Evolutionary conservation across 1,140 invertebrate genomes (phyloP).

Genomic region (Solen grandis): DNA sequence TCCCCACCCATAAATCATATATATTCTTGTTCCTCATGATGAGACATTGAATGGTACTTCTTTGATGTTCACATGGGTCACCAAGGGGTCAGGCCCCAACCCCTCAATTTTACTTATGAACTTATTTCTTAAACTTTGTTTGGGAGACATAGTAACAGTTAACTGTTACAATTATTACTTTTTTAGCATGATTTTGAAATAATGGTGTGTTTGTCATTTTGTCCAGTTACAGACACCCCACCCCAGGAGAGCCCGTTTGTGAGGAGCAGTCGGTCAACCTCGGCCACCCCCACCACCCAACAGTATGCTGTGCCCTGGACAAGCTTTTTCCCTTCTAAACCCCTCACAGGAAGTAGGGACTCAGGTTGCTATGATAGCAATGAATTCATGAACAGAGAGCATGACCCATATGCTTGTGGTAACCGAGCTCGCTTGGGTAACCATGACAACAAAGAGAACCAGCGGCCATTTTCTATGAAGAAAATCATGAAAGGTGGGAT

Average conservation of each 20-base stretch:
- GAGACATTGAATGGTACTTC: too few species aligned
- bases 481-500: constrained; percentile 1
- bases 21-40: too few species aligned
- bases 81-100: too few species aligned
- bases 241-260: constrained; percentile 17
- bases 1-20: too few species aligned
- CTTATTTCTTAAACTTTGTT: too few species aligned
- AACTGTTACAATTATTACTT: too few species aligned
- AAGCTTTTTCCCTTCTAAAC: constrained; percentile 45
- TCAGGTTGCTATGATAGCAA: constrained; percentile 76
- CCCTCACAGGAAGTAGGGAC: constrained; percentile 67
- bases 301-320: constrained; percentile 58
- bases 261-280: constrained; percentile 47
- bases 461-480: constrained; percentile 11
- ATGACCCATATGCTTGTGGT: constrained; percentile 39
- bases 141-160: too few species aligned
- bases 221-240: constrained; percentile 1
- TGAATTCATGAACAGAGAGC: constrained; percentile 59
- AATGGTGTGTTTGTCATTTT: too few species aligned
- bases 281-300: constrained; percentile 58
- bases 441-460: constrained; percentile 44
- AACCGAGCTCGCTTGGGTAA: constrained; percentile 10
- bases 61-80: too few species aligned
- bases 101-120: too few species aligned
- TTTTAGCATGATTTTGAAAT: too few species aligned